Conservation (phyloP, 2,888 invertebrate species). For the Yponomeuta malinellus region DNA sequence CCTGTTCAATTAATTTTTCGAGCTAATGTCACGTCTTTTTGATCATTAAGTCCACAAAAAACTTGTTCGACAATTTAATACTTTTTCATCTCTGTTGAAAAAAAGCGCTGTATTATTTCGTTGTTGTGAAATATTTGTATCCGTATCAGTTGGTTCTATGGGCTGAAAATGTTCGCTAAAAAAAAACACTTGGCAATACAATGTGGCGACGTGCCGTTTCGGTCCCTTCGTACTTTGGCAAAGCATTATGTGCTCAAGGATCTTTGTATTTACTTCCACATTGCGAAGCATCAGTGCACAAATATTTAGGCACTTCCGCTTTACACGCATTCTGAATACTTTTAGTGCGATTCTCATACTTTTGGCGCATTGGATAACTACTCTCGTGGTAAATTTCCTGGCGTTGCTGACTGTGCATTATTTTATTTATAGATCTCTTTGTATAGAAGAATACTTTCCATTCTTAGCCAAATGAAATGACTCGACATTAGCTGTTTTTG, state of each 20-base stretch:
- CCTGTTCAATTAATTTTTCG: conserved; percentile 28
- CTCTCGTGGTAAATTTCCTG: neutral
- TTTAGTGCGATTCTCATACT: neutral
- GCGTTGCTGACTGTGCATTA: neutral
- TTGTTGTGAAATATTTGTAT: neutral
- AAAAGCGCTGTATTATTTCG: neutral
- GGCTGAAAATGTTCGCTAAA: neutral
- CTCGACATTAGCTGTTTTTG: too few species aligned
- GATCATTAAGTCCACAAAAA: neutral
- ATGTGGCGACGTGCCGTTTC: neutral
- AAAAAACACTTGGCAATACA: neutral
- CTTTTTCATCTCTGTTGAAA: neutral
- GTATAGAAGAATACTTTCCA: neutral
- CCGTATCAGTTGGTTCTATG: neutral
- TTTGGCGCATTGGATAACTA: neutral
- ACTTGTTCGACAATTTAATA: neutral
- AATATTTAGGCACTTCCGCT: neutral
- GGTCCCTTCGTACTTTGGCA: conserved; percentile 1
- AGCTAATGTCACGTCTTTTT: neutral
- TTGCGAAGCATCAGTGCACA: neutral
- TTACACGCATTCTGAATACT: neutral
- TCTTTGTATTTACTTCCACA: neutral
- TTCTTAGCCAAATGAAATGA: too few species aligned
- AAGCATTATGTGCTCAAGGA: neutral
- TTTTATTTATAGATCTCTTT: neutral